These are phyloP conservation scores for Laticauda colubrina DNA, from an alignment of 2,113 vertebrate genomes.

Conservation along the genomic window DNA sequence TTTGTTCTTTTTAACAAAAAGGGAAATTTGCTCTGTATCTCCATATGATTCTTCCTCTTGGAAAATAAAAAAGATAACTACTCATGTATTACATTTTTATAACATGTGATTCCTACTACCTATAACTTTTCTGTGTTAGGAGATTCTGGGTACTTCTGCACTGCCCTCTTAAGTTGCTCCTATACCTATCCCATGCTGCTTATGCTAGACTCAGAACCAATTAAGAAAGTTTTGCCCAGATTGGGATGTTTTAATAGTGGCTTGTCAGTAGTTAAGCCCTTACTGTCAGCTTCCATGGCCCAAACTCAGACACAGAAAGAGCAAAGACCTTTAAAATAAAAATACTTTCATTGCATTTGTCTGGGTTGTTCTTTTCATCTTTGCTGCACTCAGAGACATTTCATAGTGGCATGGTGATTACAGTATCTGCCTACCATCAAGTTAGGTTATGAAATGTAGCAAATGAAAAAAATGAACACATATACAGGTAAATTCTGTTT, in stretches of 20 bases:
- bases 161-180: not conserved
- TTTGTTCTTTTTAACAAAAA: not conserved
- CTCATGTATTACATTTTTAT: not conserved
- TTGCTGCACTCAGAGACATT: not conserved
- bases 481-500: not conserved
- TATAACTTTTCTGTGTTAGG: not conserved
- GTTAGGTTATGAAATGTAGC: not conserved
- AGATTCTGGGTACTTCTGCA: not conserved
- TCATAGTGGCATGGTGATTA: not conserved
- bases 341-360: not conserved
- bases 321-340: not conserved
- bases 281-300: not conserved
- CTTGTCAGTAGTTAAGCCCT: not conserved
- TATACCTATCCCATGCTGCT: not conserved
- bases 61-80: not conserved
- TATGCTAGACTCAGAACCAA: not conserved
- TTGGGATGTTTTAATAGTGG: not conserved
- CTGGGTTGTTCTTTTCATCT: not conserved
- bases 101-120: not conserved
- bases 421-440: not conserved
- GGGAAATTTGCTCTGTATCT: not conserved
- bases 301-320: not conserved
- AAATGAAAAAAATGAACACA: not conserved
- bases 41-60: not conserved
- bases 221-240: not conserved